These are phyloP conservation scores for Drosophila multiciliata DNA, from an alignment of 2,888 invertebrate species.

Conservation along the genomic window DNA sequence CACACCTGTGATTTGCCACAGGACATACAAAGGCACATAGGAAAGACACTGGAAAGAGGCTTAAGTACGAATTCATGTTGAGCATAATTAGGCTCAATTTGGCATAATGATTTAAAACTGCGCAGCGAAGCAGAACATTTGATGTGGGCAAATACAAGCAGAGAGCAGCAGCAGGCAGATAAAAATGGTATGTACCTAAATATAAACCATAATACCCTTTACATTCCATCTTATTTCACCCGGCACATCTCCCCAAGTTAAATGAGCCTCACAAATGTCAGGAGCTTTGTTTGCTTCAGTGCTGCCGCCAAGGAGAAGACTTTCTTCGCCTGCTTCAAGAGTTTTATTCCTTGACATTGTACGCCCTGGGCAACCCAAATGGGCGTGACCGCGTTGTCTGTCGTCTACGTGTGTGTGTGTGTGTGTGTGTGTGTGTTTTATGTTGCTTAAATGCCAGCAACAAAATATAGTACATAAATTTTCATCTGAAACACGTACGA, in stretches of 20 bases:
- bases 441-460: slow-evolving; percentile 73
- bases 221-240: slow-evolving; percentile 11
- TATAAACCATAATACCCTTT: slow-evolving; percentile 21
- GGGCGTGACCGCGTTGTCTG: slow-evolving; percentile 25
- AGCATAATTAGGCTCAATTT: slow-evolving; percentile 76
- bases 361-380: slow-evolving; percentile 49
- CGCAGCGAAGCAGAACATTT: slow-evolving; percentile 57
- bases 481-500: slow-evolving; percentile 59
- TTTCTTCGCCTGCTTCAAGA: slow-evolving; percentile 57
- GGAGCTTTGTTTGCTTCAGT: slow-evolving; percentile 34
- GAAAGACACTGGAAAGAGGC: slow-evolving; percentile 6
- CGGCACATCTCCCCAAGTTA: slow-evolving; percentile 56
- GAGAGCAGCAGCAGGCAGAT: slow-evolving; percentile 36
- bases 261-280: slow-evolving; percentile 78
- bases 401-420: slow-evolving; percentile 26
- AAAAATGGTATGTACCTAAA: slow-evolving; percentile 45
- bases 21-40: background rate
- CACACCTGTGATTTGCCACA: slow-evolving; percentile 34
- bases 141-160: slow-evolving; percentile 41
- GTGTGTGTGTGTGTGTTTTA: slow-evolving; percentile 52
- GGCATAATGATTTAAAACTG: slow-evolving; percentile 71
- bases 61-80: slow-evolving; percentile 77
- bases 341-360: slow-evolving; percentile 70
- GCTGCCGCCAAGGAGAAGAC: slow-evolving; percentile 46
- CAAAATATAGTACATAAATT: slow-evolving; percentile 60